phyloP scores from a whole-genome alignment of 2,797 vertebrate species.

The Melanotaenia parkinsoni region DNA sequence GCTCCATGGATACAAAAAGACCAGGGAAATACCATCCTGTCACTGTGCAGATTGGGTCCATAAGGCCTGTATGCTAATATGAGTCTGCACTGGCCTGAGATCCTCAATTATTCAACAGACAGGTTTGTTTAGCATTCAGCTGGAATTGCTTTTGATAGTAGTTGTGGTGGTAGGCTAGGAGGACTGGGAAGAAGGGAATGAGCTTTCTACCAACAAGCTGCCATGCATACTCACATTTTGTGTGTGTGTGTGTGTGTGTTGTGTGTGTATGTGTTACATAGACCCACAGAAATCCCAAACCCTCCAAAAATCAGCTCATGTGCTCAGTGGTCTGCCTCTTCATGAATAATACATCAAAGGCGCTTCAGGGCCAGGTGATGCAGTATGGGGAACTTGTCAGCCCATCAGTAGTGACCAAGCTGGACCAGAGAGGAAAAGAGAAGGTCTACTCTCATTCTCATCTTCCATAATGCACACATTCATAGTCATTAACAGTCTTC shows the following conservation, averaged over 20 bases:
- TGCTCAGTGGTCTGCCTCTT: conserved; percentile 70
- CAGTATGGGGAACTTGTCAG: conserved; percentile 74
- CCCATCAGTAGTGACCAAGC: conserved; percentile 66
- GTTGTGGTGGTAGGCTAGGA: conserved; percentile 56
- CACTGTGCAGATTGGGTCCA: conserved; percentile 79
- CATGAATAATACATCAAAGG: conserved; percentile 84
- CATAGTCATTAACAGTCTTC: conserved; percentile 45
- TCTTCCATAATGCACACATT: conserved; percentile 39
- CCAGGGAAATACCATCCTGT: conserved; percentile 59
- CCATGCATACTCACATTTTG: background rate
- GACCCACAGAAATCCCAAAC: conserved; percentile 17
- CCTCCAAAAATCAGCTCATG: conserved; percentile 61
- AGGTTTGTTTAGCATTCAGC: conserved; percentile 86
- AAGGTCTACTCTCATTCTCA: conserved; percentile 2
- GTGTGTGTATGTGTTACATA: background rate
- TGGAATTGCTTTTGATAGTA: conserved; percentile 74
- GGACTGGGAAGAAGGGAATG: conserved; percentile 59
- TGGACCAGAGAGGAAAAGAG: conserved; percentile 42
- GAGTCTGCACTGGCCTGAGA: conserved; percentile 73
- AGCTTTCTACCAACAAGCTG: conserved; percentile 28
- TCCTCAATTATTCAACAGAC: conserved; percentile 86
- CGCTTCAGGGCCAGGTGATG: conserved; percentile 79
- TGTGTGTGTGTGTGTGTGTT: background rate
- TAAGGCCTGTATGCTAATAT: conserved; percentile 84
- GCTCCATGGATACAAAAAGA: conserved; percentile 31